Evolutionary conservation across 2,888 invertebrate genomes (phyloP), one percentile per base, ranked within the genome.

Genomic region (Teleiodes luculella): DNA sequence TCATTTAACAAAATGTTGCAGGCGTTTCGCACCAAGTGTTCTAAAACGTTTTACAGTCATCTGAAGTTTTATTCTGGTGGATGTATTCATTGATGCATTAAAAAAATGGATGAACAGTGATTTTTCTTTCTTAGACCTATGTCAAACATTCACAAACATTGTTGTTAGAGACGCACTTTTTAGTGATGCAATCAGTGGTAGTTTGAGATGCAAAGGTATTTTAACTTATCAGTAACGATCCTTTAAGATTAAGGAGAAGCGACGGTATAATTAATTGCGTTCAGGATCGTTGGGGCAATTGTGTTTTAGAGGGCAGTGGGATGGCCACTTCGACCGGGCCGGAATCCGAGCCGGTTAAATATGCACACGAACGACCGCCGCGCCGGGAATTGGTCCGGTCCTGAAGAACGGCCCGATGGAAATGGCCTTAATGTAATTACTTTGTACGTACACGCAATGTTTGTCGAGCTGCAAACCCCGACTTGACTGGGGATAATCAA

Each of bases 381-480:
- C 67, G 63, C 48, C 64, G 74, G 74, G 75, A 74, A 78, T 76
- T 69, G 77, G 70, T 71, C 65, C 68, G 62, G 65, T 58, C 62
- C 68, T 74, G 70, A 74, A 74, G 76, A 79, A 74, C 73, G 67
- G 61, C 65, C 68, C 60, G 62, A 67, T 68, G 67, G 70, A 70
- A 74, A 66, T 67, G 64, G 67, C 65, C 70, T 73, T 78, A 78
- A 78, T 77, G 78, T 80, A 76, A 82, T 80, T 78, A 80, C 70
- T 65, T 54, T 60, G 64, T 66, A 62, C 65, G 67, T 64, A 60
- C 63, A 65, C 66, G 65, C 64, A 63, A 64, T 62, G 64, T 63
- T 64, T 59, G 59, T 37, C 37, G 39, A 39, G 16, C 39, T 24
- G 24, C n/a, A 35, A 35, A 11, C 1, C 11, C 35, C n/a, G 11